These are phyloP conservation scores for Harmothoe impar DNA, from an alignment of 2,888 invertebrate genomes.

Conservation along the genomic window DNA sequence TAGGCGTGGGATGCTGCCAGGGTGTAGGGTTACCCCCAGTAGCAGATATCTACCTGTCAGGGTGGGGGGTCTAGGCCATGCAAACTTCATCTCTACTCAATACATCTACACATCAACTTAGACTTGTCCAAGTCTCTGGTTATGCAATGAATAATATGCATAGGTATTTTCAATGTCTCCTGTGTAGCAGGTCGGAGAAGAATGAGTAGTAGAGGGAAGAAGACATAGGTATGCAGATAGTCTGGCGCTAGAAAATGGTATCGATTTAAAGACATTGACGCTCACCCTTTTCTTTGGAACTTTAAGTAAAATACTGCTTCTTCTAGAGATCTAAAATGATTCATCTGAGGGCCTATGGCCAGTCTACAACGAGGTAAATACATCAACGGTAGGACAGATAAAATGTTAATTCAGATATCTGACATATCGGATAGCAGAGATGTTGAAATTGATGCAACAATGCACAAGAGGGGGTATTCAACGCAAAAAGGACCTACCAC, in stretches of 20 bases:
- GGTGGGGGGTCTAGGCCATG: neutral
- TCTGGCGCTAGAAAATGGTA: no score
- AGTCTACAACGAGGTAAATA: no score
- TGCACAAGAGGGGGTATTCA: neutral
- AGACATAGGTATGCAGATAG: no score
- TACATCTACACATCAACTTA: neutral
- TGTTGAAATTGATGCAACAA: neutral
- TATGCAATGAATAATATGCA: no score
- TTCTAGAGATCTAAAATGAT: no score
- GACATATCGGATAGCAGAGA: neutral
- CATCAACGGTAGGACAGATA: neutral
- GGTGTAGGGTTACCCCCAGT: conserved; percentile 8
- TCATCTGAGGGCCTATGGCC: no score
- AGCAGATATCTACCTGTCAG: neutral
- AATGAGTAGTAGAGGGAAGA: no score
- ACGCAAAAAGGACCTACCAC: neutral
- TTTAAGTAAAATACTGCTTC: no score
- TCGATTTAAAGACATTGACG: no score
- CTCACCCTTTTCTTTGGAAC: no score
- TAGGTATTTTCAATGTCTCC: no score
- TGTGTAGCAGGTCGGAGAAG: no score
- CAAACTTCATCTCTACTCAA: neutral
- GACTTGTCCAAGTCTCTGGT: neutral
- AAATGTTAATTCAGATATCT: neutral
- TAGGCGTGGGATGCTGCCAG: neutral